Conservation (phyloP, 2,113 vertebrate genomes). For the Paracanthobrama guichenoti region DNA sequence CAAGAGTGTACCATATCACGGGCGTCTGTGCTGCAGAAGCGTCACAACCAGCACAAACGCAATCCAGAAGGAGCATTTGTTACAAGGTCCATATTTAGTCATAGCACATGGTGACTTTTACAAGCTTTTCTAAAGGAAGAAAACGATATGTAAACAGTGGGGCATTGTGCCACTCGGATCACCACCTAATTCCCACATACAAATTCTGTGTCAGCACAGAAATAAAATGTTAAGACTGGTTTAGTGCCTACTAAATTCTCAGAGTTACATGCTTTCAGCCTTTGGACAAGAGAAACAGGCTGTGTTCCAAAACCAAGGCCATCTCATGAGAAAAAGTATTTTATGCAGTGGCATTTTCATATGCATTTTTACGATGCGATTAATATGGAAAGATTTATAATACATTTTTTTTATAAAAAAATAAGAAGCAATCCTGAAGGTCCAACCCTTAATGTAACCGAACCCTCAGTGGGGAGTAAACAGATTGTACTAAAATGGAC, state of each 20-base stretch:
- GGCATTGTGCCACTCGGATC: neutral
- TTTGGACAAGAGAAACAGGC: neutral
- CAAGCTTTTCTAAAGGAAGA: slow-evolving; percentile 1
- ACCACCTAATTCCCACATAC: neutral
- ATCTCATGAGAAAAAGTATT: neutral
- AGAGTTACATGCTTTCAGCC: neutral
- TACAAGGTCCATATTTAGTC: slow-evolving; percentile 61
- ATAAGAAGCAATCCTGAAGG: neutral
- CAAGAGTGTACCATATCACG: slow-evolving; percentile 22
- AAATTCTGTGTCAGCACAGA: neutral
- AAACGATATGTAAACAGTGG: neutral
- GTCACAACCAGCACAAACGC: neutral
- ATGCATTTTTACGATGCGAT: neutral
- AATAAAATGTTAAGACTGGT: slow-evolving; percentile 18
- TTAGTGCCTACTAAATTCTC: slow-evolving; percentile 11
- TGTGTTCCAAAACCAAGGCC: neutral
- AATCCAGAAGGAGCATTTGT: slow-evolving; percentile 49
- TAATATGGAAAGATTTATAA: neutral
- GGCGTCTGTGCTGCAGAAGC: slow-evolving; percentile 9
- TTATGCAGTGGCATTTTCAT: neutral
- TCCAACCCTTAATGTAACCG: neutral
- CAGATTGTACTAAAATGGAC: neutral
- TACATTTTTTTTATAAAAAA: neutral
- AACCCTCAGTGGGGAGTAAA: no score
- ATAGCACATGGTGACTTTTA: slow-evolving; percentile 51